Base-by-base conservation (phyloP, 2,797 vertebrate genomes). In the Hapalemur alaotrensis region DNA sequence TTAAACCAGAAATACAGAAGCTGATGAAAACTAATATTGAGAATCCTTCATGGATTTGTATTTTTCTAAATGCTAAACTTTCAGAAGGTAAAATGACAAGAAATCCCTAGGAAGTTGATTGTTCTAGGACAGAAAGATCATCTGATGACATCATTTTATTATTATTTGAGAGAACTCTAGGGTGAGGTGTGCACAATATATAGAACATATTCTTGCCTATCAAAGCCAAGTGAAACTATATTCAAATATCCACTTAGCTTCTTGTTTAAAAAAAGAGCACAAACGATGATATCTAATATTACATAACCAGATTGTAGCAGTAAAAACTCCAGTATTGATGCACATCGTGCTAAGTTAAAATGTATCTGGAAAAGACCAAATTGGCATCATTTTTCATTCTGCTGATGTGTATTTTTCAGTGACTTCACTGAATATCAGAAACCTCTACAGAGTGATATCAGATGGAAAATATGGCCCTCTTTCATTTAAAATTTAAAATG, bases 1-100 rank as follows among this genome's bases (percentile, higher is more conserved):
- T 85, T 96, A 96, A 96, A 76, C 63, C 75, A 94, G 63, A 95
- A 97, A 90, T 92, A 92, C 43, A 86, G 50, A 80, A 83, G 22
- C 14, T 79, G 96, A 72, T 93, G 91, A 96, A 96, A 96, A 46
- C 32, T 93, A 91, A 91, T 88, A 96, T 59, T 81, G 50, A 88
- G 50, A 93, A 81, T 73, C 4, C 43, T 96, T 97, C 50, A 63
- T 63, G 54, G 67, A 88, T 50, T 82, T 96, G 73, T 79, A 88
- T 65, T 91, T 93, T 94, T 91, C 43, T 91, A 95, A 95, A 79
- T 93, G 46, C 14, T 85, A 90, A 96, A 81, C 30, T 93, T 95
- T 81, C 38, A 63, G 54, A 95, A 95, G 65, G 65, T 88, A 69
- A 57, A 85, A 80, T 43, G 32, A 84, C 22, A 69, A 94, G 61